These are phyloP conservation scores for Myotis daubentonii DNA, from an alignment of 2,797 vertebrate genomes.

Conservation along the genomic window DNA sequence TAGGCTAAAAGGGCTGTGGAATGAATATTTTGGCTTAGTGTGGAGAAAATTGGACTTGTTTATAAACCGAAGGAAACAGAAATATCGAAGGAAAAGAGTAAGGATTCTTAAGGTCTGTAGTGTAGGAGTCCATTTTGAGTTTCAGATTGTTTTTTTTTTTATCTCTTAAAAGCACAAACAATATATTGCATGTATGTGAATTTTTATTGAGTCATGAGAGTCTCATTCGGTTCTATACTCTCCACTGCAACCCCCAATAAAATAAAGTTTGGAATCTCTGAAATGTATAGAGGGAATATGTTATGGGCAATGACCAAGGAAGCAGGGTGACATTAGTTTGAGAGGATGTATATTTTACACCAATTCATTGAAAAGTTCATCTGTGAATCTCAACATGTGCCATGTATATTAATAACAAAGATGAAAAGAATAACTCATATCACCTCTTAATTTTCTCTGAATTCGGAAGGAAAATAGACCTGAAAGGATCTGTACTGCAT, in stretches of 20 bases:
- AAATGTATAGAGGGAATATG: not conserved
- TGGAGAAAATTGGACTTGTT: not conserved
- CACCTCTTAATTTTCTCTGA: not conserved
- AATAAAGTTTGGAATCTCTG: not conserved
- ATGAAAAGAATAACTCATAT: not conserved
- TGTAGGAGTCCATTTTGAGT: not conserved
- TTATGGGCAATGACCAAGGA: not conserved
- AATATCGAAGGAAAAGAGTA: not conserved
- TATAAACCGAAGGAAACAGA: not conserved
- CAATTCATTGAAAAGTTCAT: not conserved
- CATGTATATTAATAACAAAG: not conserved
- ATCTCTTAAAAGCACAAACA: not conserved
- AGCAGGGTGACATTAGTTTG: not conserved
- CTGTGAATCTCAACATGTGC: not conserved
- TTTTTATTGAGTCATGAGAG: not conserved
- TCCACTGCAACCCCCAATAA: not conserved
- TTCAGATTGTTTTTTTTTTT: not conserved
- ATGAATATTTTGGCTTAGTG: not conserved
- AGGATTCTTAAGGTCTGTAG: not conserved
- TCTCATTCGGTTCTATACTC: not conserved
- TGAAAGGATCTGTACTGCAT: not conserved
- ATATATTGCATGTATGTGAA: not conserved
- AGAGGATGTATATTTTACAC: not conserved
- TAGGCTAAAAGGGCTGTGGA: not conserved
- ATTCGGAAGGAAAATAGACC: slow-evolving; percentile 7